phyloP scores from a whole-genome alignment of 2,797 vertebrate species.

The Lagocephalus sceleratus region DNA sequence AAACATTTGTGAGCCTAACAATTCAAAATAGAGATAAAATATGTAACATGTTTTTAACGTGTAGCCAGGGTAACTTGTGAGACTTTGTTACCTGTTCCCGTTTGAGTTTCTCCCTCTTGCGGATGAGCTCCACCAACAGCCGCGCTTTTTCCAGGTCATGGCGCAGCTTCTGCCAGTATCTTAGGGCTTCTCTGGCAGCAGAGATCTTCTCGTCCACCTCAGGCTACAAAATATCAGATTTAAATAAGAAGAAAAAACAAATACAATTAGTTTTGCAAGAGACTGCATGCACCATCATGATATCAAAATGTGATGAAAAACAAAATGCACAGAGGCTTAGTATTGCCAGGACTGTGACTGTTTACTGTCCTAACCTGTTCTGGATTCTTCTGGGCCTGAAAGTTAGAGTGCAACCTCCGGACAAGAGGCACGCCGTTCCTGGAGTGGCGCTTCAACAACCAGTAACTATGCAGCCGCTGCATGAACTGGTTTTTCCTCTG shows the following conservation, averaged over 20 bases:
- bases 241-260: not conserved
- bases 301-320: not conserved
- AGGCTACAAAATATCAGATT: constrained; percentile 67
- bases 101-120: constrained; percentile 76
- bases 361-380: constrained; percentile 81
- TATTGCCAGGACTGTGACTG: not conserved
- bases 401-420: constrained; percentile 85
- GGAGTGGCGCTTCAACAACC: constrained; percentile 95
- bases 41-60: not conserved
- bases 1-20: too few relatives aligned
- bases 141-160: constrained; percentile 95
- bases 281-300: not conserved
- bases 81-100: constrained; percentile 82
- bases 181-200: constrained; percentile 89
- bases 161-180: constrained; percentile 96
- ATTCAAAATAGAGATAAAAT: not conserved
- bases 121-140: constrained; percentile 93
- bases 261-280: not conserved
- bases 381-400: constrained; percentile 84
- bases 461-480: constrained; percentile 94
- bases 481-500: constrained; percentile 97
- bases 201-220: constrained; percentile 85
- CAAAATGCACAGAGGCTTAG: too few relatives aligned
- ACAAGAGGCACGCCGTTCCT: constrained; percentile 93
- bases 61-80: not conserved